Conservation (phyloP, 1,140 invertebrate genomes). For the Conus ventricosus region DNA sequence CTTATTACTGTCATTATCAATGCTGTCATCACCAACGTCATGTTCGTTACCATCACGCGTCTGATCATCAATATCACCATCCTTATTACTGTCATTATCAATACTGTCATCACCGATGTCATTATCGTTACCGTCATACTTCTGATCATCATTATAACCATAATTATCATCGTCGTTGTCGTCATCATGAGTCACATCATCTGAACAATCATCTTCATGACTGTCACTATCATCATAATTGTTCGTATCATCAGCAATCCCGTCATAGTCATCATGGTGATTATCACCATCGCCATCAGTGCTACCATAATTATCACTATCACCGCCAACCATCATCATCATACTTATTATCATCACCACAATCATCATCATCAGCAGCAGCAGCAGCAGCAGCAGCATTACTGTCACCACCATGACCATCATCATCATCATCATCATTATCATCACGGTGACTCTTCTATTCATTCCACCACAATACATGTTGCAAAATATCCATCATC, state of each 20-base stretch:
- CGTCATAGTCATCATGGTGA: background rate
- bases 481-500: constrained; percentile 33
- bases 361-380: background rate
- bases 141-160: background rate
- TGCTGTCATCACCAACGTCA: background rate
- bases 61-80: background rate
- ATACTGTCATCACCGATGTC: background rate
- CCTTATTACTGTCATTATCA: background rate
- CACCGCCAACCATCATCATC: constrained; percentile 5
- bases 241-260: background rate
- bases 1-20: background rate
- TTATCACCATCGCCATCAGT: background rate
- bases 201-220: background rate
- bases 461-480: constrained; percentile 19
- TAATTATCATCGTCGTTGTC: background rate
- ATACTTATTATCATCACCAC: background rate
- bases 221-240: background rate
- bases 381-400: background rate
- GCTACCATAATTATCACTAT: background rate
- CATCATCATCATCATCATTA: constrained; percentile 6
- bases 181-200: background rate
- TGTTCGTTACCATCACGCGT: background rate
- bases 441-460: background rate
- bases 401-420: constrained; percentile 10
- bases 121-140: background rate